Evolutionary conservation across 2,888 invertebrate genomes (phyloP).

Genomic region (Lochmaea crataegi): DNA sequence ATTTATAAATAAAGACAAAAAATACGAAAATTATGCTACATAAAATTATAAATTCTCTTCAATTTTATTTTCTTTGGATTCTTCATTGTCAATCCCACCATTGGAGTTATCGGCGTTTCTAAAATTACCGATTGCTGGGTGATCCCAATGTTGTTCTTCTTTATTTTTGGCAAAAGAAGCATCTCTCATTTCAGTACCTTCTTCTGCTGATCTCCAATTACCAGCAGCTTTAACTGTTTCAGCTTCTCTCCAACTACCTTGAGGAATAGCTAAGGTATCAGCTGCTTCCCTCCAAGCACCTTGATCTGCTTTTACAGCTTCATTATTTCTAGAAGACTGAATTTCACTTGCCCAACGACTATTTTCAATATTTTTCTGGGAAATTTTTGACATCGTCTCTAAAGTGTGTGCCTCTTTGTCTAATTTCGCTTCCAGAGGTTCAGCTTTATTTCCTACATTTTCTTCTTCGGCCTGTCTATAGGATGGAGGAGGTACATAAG

Average conservation of each 20-base stretch:
- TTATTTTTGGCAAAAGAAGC: background rate
- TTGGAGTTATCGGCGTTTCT: background rate
- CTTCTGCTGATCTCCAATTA: background rate
- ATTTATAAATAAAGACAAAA: slow-evolving; percentile 9
- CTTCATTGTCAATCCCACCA: slow-evolving; percentile 1
- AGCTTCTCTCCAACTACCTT: slow-evolving; percentile 9
- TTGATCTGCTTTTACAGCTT: slow-evolving; percentile 23
- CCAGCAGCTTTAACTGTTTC: background rate
- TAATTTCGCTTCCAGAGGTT: slow-evolving; percentile 17
- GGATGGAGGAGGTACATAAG: slow-evolving; percentile 47
- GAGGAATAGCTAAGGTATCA: slow-evolving; percentile 5
- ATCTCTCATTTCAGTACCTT: background rate
- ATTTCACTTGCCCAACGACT: slow-evolving; percentile 28
- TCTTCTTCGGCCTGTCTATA: slow-evolving; percentile 52
- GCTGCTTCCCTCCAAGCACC: background rate
- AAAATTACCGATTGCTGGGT: background rate
- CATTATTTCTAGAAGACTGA: slow-evolving; percentile 9
- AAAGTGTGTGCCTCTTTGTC: slow-evolving; percentile 54
- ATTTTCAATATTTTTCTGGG: slow-evolving; percentile 46
- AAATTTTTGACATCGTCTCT: slow-evolving; percentile 53
- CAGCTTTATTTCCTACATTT: background rate
- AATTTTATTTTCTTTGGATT: slow-evolving; percentile 9
- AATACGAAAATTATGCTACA: slow-evolving; percentile 14
- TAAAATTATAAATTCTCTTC: slow-evolving; percentile 7
- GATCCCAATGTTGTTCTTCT: background rate